A percentile compares a stretch with the other conserved stretches of the same genome.
These are phyloP conservation scores for Psettodes erumei DNA, from an alignment of 2,113 vertebrate genomes.

Conservation along the genomic window DNA sequence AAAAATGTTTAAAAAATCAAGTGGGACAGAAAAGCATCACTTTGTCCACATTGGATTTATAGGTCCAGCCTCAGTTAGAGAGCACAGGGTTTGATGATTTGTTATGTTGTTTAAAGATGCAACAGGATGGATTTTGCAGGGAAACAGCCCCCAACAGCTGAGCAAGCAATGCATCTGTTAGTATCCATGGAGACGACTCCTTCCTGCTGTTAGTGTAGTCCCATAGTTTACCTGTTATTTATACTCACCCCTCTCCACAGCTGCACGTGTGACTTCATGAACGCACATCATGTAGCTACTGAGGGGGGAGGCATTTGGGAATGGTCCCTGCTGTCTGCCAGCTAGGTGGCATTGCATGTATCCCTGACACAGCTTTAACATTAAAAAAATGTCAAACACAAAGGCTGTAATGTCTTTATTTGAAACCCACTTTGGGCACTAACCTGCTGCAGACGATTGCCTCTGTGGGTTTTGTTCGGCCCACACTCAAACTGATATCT, in stretches of 20 bases:
- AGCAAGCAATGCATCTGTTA: constrained; percentile 34
- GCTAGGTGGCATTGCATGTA: background rate
- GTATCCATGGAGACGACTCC: constrained; percentile 47
- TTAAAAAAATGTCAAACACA: background rate
- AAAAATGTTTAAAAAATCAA: background rate
- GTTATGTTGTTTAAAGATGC: background rate
- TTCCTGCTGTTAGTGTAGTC: constrained; percentile 12
- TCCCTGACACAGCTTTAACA: background rate
- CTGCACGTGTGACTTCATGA: constrained; percentile 23
- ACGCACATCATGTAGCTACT: background rate
- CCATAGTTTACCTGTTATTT: constrained; percentile 20
- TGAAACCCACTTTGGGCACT: background rate
- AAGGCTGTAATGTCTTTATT: background rate
- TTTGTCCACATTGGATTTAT: background rate
- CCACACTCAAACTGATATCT: background rate
- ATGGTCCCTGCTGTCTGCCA: background rate
- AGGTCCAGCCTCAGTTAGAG: background rate
- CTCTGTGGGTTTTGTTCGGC: no score
- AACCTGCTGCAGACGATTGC: no score
- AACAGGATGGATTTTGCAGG: background rate
- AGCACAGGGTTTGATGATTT: background rate
- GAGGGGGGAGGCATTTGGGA: background rate
- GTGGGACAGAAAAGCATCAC: background rate
- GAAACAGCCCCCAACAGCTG: constrained; percentile 35
- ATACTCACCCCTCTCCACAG: constrained; percentile 9